Conservation (phyloP, 2,797 vertebrate species). For the Phylloscopus collybita region DNA sequence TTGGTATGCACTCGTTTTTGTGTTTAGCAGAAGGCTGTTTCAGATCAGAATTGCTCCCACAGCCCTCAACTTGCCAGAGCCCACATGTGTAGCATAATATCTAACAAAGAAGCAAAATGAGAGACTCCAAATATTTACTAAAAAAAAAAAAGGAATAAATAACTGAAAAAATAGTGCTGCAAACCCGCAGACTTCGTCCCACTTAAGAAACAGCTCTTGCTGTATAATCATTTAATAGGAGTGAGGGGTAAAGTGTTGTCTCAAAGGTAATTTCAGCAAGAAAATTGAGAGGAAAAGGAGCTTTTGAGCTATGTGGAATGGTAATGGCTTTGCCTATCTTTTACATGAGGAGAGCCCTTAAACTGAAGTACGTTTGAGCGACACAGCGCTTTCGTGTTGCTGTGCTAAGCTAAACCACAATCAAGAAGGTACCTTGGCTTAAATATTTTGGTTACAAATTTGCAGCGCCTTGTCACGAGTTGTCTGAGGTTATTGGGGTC, state of each 20-base stretch:
- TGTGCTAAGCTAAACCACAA: neutral
- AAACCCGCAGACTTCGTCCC: neutral
- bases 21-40: constrained; percentile 24
- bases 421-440: neutral
- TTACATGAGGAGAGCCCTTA: neutral
- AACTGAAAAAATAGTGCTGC: rapidly evolving
- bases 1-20: neutral
- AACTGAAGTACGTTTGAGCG: neutral
- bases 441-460: neutral
- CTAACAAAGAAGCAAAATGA: neutral
- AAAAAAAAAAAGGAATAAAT: neutral
- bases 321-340: neutral
- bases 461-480: neutral
- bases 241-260: neutral
- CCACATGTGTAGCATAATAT: neutral
- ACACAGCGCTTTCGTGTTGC: rapidly evolving
- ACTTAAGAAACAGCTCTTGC: neutral
- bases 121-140: neutral
- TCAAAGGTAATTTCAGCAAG: neutral
- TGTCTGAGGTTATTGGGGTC: neutral
- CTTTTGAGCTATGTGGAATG: neutral
- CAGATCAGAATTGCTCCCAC: neutral
- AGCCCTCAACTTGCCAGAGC: neutral
- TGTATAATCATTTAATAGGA: neutral
- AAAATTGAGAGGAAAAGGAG: neutral